Base-by-base conservation (phyloP, 2,888 invertebrate species). In the Ornithoptera priamus region DNA sequence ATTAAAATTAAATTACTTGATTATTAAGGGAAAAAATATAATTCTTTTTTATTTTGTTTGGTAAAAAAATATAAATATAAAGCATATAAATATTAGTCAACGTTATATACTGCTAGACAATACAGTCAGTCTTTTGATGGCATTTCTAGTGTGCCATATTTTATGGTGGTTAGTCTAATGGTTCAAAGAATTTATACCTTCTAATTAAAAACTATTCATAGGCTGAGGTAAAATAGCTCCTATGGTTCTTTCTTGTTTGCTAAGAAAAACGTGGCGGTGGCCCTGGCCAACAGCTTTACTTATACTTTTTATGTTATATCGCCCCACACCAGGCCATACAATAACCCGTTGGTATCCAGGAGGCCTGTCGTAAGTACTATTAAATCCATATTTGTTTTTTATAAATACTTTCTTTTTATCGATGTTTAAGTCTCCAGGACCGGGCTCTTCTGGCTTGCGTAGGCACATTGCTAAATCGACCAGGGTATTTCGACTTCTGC, bases 401-500 rank as follows among this genome's bases (percentile, higher is more conserved):
- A 75, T 77, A 67, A 88, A 87, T 2, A 75, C 74, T 66, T 74
- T 83, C 0, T 79, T 78, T 39, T 79, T 77, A 22, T 78, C 77
- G 6, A 85, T 70, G 30, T 84, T 78, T 72, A 94, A 93, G 67
- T 84, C 78, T 0, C 89, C 89, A 0, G 95, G 94, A 0, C 94
- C 93, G 0, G 95, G 95, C 1, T 92, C 91, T 0, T 83, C 76
- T 0, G 93, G 89, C 64, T 89, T 85, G 61, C 86, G 88, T 39
- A 88, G 81, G 75, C 93, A 93, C 82, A 93, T 85, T 1, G 90
- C 81, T 18, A 93, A 70, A 74, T 94, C 93, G 4, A 88, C 87
- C 58, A 94, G 76, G 74, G 93, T 87, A 66, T 82, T 86, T 17
- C 94, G 85, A 0, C 90, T 85, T 62, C 89, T 86, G 36, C 93